phyloP scores from a whole-genome alignment of 2,113 vertebrate genomes.

The Callipepla californica region DNA sequence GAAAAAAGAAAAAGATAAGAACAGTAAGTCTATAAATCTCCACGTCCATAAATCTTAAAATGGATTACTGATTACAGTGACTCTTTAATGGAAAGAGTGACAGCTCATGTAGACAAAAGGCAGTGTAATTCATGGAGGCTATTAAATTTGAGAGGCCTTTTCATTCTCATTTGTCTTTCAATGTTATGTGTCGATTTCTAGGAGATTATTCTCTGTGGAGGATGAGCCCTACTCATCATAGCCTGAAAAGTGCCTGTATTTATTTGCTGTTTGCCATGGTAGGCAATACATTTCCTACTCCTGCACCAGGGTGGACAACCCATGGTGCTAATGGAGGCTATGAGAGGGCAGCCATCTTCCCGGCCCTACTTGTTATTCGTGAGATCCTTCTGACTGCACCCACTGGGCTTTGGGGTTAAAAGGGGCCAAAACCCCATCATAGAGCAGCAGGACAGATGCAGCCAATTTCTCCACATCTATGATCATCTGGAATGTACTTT shows the following conservation, averaged over 20 bases:
- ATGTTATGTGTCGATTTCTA: conserved; percentile 35
- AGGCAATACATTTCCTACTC: not conserved
- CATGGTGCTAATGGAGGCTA: not conserved
- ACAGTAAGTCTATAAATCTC: conserved; percentile 60
- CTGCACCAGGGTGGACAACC: not conserved
- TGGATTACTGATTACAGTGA: conserved; percentile 58
- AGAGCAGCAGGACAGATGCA: not conserved
- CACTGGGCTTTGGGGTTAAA: not conserved
- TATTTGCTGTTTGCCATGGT: conserved; percentile 25
- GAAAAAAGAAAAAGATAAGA: not conserved
- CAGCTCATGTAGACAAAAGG: conserved; percentile 45
- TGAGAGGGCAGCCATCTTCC: not conserved
- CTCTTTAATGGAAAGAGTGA: conserved; percentile 69
- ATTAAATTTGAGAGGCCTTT: conserved; percentile 65
- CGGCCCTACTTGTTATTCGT: not conserved
- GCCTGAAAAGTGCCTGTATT: not conserved
- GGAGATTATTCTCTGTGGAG: conserved; percentile 46
- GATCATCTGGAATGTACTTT: not conserved
- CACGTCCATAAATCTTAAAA: conserved; percentile 50
- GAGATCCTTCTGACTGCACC: not conserved
- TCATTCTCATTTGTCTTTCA: conserved; percentile 65
- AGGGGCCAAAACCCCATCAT: not conserved
- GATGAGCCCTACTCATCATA: conserved; percentile 29
- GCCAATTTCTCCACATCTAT: not conserved
- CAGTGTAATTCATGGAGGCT: conserved; percentile 69